Conservation (phyloP, 2,888 invertebrate species). For the Troglohyphantes excavatus region DNA sequence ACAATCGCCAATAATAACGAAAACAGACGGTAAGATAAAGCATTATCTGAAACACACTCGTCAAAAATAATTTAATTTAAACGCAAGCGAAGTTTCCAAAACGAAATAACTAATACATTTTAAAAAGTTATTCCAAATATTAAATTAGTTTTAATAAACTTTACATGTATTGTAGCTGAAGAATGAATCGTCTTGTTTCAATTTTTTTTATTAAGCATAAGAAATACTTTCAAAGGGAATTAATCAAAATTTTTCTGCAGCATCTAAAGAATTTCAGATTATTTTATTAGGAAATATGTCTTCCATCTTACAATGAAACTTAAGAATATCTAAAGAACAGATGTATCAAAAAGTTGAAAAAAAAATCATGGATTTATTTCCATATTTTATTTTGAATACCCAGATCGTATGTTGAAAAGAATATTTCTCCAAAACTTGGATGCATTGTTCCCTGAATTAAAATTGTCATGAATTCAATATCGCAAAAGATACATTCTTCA, state of each 20-base stretch:
- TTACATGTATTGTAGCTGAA: too few species aligned
- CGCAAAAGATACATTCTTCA: background rate
- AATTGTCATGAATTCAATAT: background rate
- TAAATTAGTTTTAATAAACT: too few species aligned
- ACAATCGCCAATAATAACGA: too few species aligned
- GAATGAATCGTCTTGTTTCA: too few species aligned
- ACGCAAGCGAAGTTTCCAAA: too few species aligned
- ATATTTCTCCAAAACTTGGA: background rate
- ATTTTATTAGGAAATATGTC: background rate
- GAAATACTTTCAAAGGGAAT: background rate
- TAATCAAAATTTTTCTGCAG: background rate
- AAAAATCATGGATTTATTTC: background rate
- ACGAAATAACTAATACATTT: too few species aligned
- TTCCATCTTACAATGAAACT: background rate
- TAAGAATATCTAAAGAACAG: background rate
- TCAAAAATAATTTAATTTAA: too few species aligned
- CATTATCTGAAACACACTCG: too few species aligned
- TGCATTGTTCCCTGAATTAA: background rate
- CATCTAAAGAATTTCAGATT: background rate
- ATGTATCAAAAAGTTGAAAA: background rate
- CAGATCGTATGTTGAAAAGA: background rate
- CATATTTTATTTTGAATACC: background rate
- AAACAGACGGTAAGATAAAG: too few species aligned
- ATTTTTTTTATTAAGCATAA: too few species aligned
- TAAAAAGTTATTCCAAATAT: too few species aligned